Evolutionary conservation across 2,797 vertebrate genomes (phyloP), one percentile per base, ranked within the genome.

Genomic region (Heterohyrax brucei): DNA sequence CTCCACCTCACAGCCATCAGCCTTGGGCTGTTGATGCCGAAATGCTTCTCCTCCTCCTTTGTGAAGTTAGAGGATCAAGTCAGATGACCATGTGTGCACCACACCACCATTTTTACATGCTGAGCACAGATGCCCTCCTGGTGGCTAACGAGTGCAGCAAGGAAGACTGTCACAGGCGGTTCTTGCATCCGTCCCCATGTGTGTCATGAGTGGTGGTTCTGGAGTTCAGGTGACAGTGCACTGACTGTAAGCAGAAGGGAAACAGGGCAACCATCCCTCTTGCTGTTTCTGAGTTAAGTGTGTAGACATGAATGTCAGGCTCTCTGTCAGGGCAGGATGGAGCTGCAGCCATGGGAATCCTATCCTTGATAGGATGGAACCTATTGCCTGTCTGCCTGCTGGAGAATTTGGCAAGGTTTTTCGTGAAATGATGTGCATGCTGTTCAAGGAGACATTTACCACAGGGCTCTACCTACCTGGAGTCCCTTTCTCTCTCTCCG

Each of bases 211-310:
- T 2, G 44, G 61, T 83, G 66, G 16, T 21, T 59, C 83, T 18
- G 13, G 14, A 80, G 61, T 61, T 73, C 61, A 50, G 50, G 80
- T 1, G 26, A 48, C 91, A 48, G 48, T 61, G 26, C 73, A 59
- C 26, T 39, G 21, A 80, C 87, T 92, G 68, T 30, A 78, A 72
- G 66, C 50, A 13, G 28, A 59, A 56, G 24, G 53, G 48, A 82
- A 91, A 59, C 70, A 77, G 53, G 19, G 77, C 77, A 30, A 7
- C 56, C 50, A 33, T 19, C 75, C 70, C 64, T 68, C 50, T 64
- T 59, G 89, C 91, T 89, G 10, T n/a, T 92, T 92, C 62, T 66
- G 53, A 95, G 82, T 53, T 76, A 79, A 46, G 16, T 24, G 4
- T n/a, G 16, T 33, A 26, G 77, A 72, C 70, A 70, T 89, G 82